A percentile compares a stretch with the other conserved stretches of the same genome.
These are phyloP conservation scores for Idaea straminata DNA, from an alignment of 2,888 invertebrate species.

Conservation along the genomic window DNA sequence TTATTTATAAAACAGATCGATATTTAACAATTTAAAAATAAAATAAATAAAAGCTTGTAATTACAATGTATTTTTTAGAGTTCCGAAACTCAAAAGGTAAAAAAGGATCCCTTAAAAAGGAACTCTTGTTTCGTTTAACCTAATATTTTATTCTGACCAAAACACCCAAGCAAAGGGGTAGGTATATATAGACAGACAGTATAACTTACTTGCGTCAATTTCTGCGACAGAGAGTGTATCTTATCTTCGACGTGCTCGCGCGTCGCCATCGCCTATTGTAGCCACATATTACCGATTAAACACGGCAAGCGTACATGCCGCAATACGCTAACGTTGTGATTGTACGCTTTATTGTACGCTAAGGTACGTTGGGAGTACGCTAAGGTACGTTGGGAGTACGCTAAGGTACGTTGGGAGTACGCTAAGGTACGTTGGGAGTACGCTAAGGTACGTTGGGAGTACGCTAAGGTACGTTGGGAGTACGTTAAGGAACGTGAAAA, in stretches of 20 bases:
- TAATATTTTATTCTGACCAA: constrained; percentile 39
- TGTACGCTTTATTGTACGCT: constrained; percentile 42
- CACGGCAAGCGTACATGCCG: constrained; percentile 64
- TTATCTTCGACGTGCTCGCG: constrained; percentile 87
- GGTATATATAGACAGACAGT: constrained; percentile 18
- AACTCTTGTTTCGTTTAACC: not conserved
- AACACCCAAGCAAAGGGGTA: constrained; percentile 35
- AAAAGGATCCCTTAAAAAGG: too few species aligned
- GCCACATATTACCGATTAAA: constrained; percentile 76
- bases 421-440: too few species aligned
- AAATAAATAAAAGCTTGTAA: too few species aligned
- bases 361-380: not conserved
- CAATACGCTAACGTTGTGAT: constrained; percentile 45
- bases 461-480: too few species aligned
- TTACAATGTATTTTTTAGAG: too few species aligned
- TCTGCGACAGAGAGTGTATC: constrained; percentile 86
- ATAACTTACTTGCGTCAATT: constrained; percentile 86
- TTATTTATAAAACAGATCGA: too few species aligned
- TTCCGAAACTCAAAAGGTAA: too few species aligned
- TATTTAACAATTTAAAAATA: too few species aligned
- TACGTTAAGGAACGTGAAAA: too few species aligned
- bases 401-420: not conserved
- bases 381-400: not conserved
- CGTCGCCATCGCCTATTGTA: constrained; percentile 83
- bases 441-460: too few species aligned